Base-by-base conservation (phyloP, 2,113 vertebrate genomes). In the Alosa alosa region DNA sequence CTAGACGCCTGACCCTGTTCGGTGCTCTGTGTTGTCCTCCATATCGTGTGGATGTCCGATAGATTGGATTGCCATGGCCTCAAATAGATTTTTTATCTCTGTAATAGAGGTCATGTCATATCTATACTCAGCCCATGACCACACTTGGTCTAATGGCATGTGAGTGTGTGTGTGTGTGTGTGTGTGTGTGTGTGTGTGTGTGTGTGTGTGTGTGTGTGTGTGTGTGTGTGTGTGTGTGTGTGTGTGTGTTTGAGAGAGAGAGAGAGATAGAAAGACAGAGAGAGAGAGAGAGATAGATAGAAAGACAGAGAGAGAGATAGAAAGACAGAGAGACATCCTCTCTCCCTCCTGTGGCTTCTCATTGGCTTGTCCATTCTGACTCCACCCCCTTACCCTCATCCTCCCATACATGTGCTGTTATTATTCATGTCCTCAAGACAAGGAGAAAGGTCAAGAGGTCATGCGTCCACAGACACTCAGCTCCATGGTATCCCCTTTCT, bases 131-230 rank as follows among this genome's bases (percentile, higher is more conserved):
- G 6, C 18, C 60, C 18, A 22, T 4, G n/a, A 49, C 9, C n/a
- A 64, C 60, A 64, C n/a, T 9, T 41, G 75, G 8, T 78, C 0
- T 68, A 41, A 72, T 18, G 84, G 20, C 68, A 45, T 49, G 25
- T 72, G 81, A 82, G 25, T 81, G 64, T 36, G 57, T 85, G 52
- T 82, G 13, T 82, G 72, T 6, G 46, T 47, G 46, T 81, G 46
- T 91, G 41, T 87, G 31, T 81, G 50, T 49, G 81, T 36, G 52
- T 36, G 60, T 64, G 20, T 64, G 20, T 64, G 60, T n/a, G n/a
- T 64, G 60, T 20, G 22, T 64, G 57, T 64, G 57, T 64, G 57
- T 64, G 57, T 64, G 50, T 55, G 50, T 13, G 11, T 13, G 50
- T 55, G 50, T 55, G 50, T 47, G 50, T 55, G 50, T 55, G 50